Evolutionary conservation across 2,797 vertebrate species (phyloP).

Genomic region (Sebastes wilsoni): DNA sequence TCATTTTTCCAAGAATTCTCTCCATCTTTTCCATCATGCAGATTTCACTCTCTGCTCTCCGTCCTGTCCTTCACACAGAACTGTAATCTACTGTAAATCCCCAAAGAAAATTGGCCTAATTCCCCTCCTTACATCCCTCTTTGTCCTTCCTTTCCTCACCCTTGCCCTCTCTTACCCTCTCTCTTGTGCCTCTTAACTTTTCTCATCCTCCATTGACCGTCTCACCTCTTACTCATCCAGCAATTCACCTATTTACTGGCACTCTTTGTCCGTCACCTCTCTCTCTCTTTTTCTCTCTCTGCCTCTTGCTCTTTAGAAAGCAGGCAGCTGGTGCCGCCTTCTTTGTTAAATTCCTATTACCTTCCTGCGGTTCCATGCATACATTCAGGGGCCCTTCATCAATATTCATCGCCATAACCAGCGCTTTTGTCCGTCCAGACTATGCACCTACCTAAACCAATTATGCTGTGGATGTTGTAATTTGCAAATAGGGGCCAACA

Average conservation of each 20-base stretch:
- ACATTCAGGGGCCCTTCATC: neutral
- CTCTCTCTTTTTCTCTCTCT: neutral
- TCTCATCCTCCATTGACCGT: neutral
- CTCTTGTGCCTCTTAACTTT: neutral
- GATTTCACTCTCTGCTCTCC: neutral
- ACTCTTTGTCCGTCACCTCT: neutral
- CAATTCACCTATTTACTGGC: neutral
- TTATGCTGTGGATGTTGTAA: neutral
- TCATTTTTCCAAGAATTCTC: neutral
- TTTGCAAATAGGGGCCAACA: neutral
- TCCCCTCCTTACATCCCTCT: neutral
- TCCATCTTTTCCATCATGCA: neutral
- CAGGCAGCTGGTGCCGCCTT: neutral
- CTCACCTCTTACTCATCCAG: neutral
- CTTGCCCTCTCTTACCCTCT: neutral
- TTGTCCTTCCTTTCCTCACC: neutral
- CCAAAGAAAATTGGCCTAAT: neutral
- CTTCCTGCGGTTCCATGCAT: neutral
- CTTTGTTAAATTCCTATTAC: slow-evolving; percentile 27
- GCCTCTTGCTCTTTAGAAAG: neutral
- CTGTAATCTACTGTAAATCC: slow-evolving; percentile 18
- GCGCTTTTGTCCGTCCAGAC: neutral
- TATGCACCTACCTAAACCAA: neutral
- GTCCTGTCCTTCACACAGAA: neutral
- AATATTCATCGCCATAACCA: slow-evolving; percentile 15